phyloP scores from a whole-genome alignment of 2,888 invertebrate genomes.

The Lithosia quadra region DNA sequence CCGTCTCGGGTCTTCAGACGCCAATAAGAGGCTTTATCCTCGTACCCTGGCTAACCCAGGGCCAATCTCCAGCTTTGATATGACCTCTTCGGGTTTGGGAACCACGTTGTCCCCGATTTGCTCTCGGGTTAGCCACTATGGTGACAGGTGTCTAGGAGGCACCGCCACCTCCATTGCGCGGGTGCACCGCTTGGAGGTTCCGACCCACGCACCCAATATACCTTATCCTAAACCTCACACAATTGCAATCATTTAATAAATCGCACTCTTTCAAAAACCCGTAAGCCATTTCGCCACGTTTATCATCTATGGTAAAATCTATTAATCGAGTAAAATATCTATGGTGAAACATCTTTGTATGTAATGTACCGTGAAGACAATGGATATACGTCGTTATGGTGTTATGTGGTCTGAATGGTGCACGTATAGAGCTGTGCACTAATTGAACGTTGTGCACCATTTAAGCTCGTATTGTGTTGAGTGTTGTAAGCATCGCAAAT shows the following conservation, averaged over 20 bases:
- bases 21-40: too few species aligned
- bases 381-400: slow-evolving; percentile 52
- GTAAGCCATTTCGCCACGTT: slow-evolving; percentile 12
- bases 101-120: too few species aligned
- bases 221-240: too few species aligned
- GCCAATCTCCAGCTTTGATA: too few species aligned
- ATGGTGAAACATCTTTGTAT: slow-evolving; percentile 56
- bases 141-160: too few species aligned
- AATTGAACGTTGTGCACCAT: slow-evolving; percentile 71
- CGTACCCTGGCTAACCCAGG: too few species aligned
- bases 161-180: too few species aligned
- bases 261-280: slow-evolving; percentile 1
- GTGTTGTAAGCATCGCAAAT: slow-evolving; percentile 39
- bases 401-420: slow-evolving; percentile 56
- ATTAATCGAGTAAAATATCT: slow-evolving; percentile 80
- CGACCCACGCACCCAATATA: too few species aligned
- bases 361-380: slow-evolving; percentile 78
- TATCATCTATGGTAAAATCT: slow-evolving; percentile 77
- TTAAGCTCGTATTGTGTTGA: slow-evolving; percentile 50
- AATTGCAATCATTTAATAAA: slow-evolving; percentile 1
- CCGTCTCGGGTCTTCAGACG: too few species aligned
- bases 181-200: too few species aligned
- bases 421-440: slow-evolving; percentile 57
- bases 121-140: too few species aligned
- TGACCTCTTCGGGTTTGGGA: too few species aligned